Percentiles rank a stretch among this genome's conserved stretches.
Evolutionary conservation across 2,797 vertebrate genomes (phyloP).

Genomic region (Notoglanidium macrostoma): DNA sequence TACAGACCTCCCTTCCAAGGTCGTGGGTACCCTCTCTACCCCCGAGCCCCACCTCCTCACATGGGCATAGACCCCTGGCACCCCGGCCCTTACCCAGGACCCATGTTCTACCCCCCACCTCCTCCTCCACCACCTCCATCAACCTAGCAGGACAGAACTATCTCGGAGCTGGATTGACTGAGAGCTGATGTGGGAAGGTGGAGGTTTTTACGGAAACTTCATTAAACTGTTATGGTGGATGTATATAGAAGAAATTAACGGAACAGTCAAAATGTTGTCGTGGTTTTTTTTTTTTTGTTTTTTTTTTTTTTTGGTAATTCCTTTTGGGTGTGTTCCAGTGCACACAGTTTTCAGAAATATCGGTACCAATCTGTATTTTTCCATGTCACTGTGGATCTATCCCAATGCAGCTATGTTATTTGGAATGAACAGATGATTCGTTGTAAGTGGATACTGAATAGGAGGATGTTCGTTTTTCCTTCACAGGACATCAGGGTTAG

Average conservation of each 20-base stretch:
- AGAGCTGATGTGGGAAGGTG: background rate
- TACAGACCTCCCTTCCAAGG: slow-evolving; percentile 42
- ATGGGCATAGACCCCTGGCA: slow-evolving; percentile 49
- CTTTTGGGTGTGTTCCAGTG: background rate
- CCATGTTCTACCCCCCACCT: slow-evolving; percentile 52
- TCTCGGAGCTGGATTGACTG: background rate
- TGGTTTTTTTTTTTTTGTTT: background rate
- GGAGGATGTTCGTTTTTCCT: too few species aligned
- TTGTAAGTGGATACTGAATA: background rate
- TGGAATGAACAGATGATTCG: background rate
- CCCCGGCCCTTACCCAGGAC: slow-evolving; percentile 45
- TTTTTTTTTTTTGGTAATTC: background rate
- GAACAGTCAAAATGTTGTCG: too few species aligned
- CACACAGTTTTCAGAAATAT: background rate
- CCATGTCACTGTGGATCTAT: background rate
- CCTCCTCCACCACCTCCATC: slow-evolving; percentile 50
- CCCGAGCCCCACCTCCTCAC: slow-evolving; percentile 43
- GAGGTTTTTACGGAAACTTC: background rate
- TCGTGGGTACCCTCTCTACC: slow-evolving; percentile 29
- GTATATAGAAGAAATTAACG: too few species aligned
- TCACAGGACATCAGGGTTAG: too few species aligned
- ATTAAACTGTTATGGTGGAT: background rate
- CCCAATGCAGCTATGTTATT: background rate
- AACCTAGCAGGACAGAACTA: background rate
- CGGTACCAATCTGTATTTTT: slow-evolving; percentile 1